phyloP scores from a whole-genome alignment of 2,797 vertebrate species.

The Choloepus didactylus region DNA sequence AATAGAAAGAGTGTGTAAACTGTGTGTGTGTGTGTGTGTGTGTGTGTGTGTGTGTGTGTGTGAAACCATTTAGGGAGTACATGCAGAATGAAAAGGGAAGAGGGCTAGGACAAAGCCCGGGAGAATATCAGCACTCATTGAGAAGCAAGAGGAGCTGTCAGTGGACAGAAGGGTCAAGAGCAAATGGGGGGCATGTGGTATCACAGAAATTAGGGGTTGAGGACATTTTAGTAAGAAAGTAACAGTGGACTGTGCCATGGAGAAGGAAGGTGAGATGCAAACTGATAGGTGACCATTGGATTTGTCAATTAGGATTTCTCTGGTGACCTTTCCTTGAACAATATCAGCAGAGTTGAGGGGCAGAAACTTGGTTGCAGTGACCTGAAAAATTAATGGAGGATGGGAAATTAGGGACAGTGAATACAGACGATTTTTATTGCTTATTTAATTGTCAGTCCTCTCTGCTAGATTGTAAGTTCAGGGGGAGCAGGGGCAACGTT shows the following conservation, averaged over 20 bases:
- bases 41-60: too few relatives aligned
- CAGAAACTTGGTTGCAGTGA: neutral
- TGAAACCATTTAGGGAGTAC: neutral
- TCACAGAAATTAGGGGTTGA: neutral
- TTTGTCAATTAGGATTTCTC: neutral
- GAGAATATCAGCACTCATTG: neutral
- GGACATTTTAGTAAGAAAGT: neutral
- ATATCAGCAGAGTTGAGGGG: neutral
- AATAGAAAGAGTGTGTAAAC: neutral
- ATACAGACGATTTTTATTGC: neutral
- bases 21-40: too few relatives aligned
- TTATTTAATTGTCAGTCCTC: neutral
- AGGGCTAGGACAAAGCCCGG: neutral
- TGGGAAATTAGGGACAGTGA: neutral
- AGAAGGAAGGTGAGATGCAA: conserved; percentile 17
- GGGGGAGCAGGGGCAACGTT: neutral
- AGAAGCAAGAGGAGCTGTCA: neutral
- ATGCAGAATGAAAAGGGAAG: neutral
- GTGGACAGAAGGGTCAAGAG: neutral
- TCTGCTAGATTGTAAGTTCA: neutral
- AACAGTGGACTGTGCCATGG: neutral
- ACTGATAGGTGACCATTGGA: neutral
- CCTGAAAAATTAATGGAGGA: neutral
- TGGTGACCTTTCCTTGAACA: neutral
- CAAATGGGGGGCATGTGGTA: neutral